These are phyloP conservation scores for Eupeodes corollae DNA, from an alignment of 1,140 invertebrate genomes.

Conservation along the genomic window DNA sequence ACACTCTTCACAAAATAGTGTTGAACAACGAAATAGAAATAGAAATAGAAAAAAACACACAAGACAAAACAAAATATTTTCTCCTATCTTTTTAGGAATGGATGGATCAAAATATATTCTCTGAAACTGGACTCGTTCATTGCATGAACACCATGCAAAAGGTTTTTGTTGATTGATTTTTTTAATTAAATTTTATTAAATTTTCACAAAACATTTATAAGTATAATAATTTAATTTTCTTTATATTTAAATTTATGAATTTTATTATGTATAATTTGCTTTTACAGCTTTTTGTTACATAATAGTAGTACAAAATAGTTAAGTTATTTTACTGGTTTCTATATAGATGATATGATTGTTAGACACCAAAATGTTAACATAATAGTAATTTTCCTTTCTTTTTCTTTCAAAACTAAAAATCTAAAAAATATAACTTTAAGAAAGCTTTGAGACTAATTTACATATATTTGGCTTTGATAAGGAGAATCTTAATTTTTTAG, in stretches of 20 bases:
- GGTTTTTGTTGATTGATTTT: conserved; percentile 29
- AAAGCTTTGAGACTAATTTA: too few relatives aligned
- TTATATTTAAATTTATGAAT: conserved; percentile 12
- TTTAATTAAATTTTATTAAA: background rate
- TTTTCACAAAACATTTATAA: conserved; percentile 6
- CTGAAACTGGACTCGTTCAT: conserved; percentile 35
- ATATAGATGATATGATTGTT: too few relatives aligned
- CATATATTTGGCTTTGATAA: too few relatives aligned
- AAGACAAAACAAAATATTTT: background rate
- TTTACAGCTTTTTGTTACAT: too few relatives aligned
- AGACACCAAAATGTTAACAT: too few relatives aligned
- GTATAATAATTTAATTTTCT: conserved; percentile 7
- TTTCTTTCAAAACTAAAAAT: too few relatives aligned
- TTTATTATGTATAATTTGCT: conserved; percentile 1
- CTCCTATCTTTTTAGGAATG: conserved; percentile 33
- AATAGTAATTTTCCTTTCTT: too few relatives aligned
- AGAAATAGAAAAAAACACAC: background rate
- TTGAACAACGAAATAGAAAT: background rate
- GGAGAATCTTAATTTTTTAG: too few relatives aligned
- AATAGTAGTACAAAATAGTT: too few relatives aligned
- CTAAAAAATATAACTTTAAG: too few relatives aligned
- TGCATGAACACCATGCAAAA: conserved; percentile 39
- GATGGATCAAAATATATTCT: conserved; percentile 37
- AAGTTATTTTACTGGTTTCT: too few relatives aligned
- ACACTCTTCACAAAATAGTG: too few relatives aligned